These are phyloP conservation scores for Drosophila subsilvestris DNA, from an alignment of 2,888 invertebrate species.

Conservation along the genomic window DNA sequence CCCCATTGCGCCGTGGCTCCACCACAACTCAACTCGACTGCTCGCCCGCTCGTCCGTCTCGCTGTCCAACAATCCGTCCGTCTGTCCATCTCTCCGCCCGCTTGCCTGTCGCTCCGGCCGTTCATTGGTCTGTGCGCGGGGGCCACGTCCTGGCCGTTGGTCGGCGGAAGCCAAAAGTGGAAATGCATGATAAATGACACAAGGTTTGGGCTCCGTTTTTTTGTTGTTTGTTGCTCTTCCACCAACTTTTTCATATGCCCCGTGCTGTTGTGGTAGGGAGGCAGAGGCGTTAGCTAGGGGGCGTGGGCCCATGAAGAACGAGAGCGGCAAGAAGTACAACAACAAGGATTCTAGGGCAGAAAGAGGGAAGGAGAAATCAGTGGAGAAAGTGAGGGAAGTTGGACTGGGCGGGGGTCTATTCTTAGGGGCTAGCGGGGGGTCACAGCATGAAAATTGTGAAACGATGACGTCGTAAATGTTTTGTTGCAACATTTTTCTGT, in stretches of 20 bases:
- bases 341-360: constrained; percentile 26
- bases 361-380: not conserved
- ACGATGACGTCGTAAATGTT: constrained; percentile 78
- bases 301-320: constrained; percentile 30
- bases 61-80: constrained; percentile 14
- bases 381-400: constrained; percentile 5
- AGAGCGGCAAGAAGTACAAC: constrained; percentile 24
- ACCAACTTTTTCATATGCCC: constrained; percentile 15
- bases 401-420: not conserved
- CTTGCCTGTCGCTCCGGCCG: constrained; percentile 49
- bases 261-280: constrained; percentile 7
- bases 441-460: constrained; percentile 71
- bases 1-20: constrained; percentile 5
- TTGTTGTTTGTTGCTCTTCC: constrained; percentile 8
- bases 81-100: constrained; percentile 29
- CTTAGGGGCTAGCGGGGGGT: constrained; percentile 6
- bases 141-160: constrained; percentile 55
- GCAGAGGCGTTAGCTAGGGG: not conserved
- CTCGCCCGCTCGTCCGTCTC: constrained; percentile 17
- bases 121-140: constrained; percentile 61
- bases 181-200: constrained; percentile 80
- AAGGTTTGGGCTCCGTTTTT: constrained; percentile 58
- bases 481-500: constrained; percentile 69
- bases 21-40: constrained; percentile 23
- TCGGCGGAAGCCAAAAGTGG: constrained; percentile 79